These are phyloP conservation scores for Zosterops borbonicus DNA, from an alignment of 2,113 vertebrate genomes.

Conservation along the genomic window DNA sequence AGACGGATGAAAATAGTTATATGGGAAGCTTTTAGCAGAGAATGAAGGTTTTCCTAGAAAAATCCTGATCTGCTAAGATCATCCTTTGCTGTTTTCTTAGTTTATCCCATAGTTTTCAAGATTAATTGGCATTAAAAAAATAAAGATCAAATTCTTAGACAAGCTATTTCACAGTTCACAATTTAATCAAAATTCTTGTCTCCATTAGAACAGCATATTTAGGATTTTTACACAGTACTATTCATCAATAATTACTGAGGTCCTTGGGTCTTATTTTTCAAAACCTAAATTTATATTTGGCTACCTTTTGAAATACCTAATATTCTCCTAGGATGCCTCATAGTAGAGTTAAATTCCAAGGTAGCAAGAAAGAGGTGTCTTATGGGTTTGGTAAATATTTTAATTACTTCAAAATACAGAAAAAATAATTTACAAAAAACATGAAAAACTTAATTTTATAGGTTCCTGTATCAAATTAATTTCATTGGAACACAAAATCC, in stretches of 20 bases:
- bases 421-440: not conserved
- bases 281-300: not conserved
- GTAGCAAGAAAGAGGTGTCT: not conserved
- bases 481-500: not conserved
- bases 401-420: not conserved
- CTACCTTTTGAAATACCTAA: not conserved
- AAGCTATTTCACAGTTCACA: not conserved
- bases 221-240: not conserved
- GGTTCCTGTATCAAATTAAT: not conserved
- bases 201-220: not conserved
- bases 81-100: not conserved
- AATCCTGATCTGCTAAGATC: not conserved
- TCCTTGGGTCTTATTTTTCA: not conserved
- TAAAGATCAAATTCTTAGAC: not conserved
- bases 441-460: not conserved
- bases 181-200: not conserved
- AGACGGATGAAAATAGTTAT: not conserved
- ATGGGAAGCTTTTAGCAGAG: not conserved
- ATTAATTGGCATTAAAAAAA: not conserved
- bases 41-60: not conserved
- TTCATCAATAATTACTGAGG: not conserved
- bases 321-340: not conserved
- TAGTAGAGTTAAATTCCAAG: not conserved
- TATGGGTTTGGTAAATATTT: not conserved
- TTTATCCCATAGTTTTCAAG: not conserved